phyloP scores from a whole-genome alignment of 35 echinoderm and acorn worm genomes.

The Acanthaster planci region DNA sequence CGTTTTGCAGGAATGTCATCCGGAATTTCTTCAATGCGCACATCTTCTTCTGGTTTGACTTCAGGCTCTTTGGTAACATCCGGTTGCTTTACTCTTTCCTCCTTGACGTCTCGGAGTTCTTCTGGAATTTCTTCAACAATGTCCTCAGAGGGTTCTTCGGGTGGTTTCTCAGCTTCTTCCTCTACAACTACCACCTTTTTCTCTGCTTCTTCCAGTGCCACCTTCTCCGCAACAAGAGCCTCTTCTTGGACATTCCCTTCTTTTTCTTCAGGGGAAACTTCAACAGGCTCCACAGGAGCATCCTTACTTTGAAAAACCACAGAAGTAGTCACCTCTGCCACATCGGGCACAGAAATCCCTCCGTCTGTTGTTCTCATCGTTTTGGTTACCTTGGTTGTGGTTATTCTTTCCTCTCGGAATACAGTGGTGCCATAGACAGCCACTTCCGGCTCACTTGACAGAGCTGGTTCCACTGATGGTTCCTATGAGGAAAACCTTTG shows the following conservation, averaged over 20 bases:
- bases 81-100: not conserved
- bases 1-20: not conserved
- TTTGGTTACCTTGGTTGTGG: conserved; percentile 6
- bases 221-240: conserved; percentile 33
- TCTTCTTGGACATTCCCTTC: conserved; percentile 44
- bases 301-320: not conserved
- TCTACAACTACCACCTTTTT: not conserved
- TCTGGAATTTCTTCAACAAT: conserved; percentile 33
- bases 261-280: conserved; percentile 29
- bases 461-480: not conserved
- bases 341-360: not conserved
- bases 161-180: conserved; percentile 12
- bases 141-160: not conserved
- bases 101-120: not conserved
- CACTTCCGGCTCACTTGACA: not conserved
- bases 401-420: not conserved
- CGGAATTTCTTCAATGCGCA: not conserved
- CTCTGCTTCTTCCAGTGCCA: conserved; percentile 16
- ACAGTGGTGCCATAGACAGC: not conserved
- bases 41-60: conserved; percentile 6
- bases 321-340: not conserved
- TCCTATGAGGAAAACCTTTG: not conserved
- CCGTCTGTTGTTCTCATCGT: not conserved
- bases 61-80: conserved; percentile 9
- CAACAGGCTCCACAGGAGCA: not conserved